phyloP scores from a whole-genome alignment of 2,113 vertebrate species.

The Nesogale talazaci region DNA sequence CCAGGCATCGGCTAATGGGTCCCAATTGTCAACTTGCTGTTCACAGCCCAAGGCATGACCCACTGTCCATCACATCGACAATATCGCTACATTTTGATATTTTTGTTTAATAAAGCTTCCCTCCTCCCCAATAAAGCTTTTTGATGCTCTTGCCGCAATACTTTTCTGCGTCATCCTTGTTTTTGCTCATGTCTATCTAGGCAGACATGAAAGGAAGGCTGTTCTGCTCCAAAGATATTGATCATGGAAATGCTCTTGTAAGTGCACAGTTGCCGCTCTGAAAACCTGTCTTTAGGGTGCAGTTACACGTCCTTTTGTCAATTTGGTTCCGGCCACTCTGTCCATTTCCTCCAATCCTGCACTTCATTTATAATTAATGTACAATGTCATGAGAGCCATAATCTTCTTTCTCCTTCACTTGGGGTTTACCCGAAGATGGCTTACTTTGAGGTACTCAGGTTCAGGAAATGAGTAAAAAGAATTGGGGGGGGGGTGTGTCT shows the following conservation, averaged over 20 bases:
- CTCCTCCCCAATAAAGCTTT: no score
- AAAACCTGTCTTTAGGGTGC: background rate
- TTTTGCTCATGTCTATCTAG: no score
- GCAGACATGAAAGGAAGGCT: background rate
- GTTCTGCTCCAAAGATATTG: background rate
- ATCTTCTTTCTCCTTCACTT: background rate
- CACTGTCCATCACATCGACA: no score
- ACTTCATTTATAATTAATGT: constrained; percentile 16
- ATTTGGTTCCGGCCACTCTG: background rate
- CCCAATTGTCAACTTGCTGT: no score
- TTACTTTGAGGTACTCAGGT: background rate
- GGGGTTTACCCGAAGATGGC: constrained; percentile 36
- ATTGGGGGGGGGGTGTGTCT: background rate
- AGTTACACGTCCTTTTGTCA: background rate
- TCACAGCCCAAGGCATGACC: no score
- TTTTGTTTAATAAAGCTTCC: no score
- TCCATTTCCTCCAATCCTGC: background rate
- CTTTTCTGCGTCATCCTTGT: no score
- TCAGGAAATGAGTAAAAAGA: background rate
- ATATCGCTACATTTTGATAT: no score
- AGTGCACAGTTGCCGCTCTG: background rate
- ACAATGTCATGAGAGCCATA: background rate
- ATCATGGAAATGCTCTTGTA: background rate
- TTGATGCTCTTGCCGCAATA: no score
- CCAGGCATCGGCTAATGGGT: no score